A percentile compares a stretch with the other conserved stretches of the same genome.
phyloP scores from a whole-genome alignment of 2,113 vertebrate genomes.

The Dinomys branickii region DNA sequence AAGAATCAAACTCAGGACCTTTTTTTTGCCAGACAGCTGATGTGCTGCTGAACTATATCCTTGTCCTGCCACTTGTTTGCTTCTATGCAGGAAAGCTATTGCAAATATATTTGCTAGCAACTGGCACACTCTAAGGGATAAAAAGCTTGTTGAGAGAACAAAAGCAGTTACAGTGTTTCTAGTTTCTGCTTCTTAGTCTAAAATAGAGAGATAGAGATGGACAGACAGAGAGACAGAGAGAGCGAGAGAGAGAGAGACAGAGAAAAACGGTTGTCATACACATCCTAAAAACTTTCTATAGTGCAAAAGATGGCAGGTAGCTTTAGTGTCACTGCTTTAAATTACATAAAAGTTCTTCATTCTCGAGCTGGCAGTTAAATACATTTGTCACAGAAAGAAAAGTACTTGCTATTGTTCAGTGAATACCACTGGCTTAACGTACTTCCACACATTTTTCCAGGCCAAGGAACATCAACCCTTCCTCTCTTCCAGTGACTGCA shows the following conservation, averaged over 20 bases:
- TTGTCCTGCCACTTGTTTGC: neutral
- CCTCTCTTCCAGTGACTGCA: neutral
- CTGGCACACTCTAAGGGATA: neutral
- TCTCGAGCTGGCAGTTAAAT: neutral
- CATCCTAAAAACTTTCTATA: slow-evolving; percentile 24
- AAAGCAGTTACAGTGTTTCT: neutral
- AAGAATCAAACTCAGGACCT: too few relatives aligned
- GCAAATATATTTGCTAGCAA: neutral
- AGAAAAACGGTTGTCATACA: neutral
- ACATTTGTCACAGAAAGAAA: neutral
- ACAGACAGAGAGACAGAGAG: too few relatives aligned
- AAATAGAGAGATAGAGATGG: neutral
- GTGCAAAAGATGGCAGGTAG: neutral
- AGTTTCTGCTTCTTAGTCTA: neutral
- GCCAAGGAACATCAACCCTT: neutral
- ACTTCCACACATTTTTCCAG: neutral
- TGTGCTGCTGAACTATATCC: too few relatives aligned
- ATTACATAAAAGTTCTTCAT: neutral
- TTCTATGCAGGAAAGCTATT: neutral
- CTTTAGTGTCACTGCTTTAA: neutral
- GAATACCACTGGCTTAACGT: neutral
- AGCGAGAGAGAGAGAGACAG: neutral
- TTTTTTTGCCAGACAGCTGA: too few relatives aligned
- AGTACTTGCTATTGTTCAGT: neutral
- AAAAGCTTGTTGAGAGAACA: neutral